Base-by-base conservation (phyloP, 2,888 invertebrate species). In the Schizaphis graminum region DNA sequence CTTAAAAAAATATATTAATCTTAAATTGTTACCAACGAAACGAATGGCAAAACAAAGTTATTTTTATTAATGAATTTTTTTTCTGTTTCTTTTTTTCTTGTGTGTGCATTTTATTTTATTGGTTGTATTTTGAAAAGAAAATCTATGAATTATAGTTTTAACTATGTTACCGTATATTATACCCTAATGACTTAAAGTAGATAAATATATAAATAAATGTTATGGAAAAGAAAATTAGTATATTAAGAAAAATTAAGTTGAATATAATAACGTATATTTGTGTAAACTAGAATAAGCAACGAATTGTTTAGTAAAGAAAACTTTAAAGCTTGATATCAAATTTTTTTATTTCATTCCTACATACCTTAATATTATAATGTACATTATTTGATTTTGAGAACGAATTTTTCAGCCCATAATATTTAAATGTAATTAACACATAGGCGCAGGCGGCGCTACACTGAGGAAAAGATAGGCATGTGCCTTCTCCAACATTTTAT, bases 271-370 rank as follows among this genome's bases (percentile, higher is more conserved):
- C 35, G 26, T 53, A 77, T 84, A 53, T 84, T 35, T 53, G 53
- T 84, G 41, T 84, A 53, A 84, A 91, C 91, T 84, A 91, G 49
- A 91, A 84, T 84, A 41, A 67, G 35, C 53, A 84, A 84, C 13
- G 91, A 91, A 91, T 53, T 84, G 53, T 91, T 41, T 91, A 91
- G 91, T 91, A 84, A 91, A 84, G 5, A 84, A 49, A 91, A 91
- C 41, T 53, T 13, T 49, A 84, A 11, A 35, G 84, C 84, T 91
- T 91, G n/a, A 53, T 53, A 16, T 84, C 3, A 35, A 53, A 3
- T 91, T 91, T 91, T 91, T 90, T 47, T n/a, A 61, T 90, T 47
- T n/a, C 11, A 57, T 28, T 89, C 41, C 86, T 86, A 47, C 1
- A 35, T 21, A 0, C 21, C 1, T 21, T 16, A 35, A 61, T 44